Conservation (phyloP, 2,888 invertebrate species). For the Tachina grossa region DNA sequence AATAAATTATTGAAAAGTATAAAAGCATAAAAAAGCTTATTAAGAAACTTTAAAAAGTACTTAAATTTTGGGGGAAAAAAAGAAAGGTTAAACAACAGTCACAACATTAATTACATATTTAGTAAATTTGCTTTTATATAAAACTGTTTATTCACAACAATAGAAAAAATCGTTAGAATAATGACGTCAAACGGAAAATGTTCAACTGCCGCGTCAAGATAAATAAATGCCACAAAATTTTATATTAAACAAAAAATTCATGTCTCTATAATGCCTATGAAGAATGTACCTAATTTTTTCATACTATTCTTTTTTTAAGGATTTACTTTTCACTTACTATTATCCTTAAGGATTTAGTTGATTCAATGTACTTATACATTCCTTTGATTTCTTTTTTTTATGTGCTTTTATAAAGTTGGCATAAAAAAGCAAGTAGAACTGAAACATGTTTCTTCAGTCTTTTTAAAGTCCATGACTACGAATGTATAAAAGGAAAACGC, state of each 20-base stretch:
- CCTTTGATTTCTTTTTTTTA: constrained; percentile 26
- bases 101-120: no score
- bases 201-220: constrained; percentile 46
- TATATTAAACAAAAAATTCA: constrained; percentile 26
- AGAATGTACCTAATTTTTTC: constrained; percentile 50
- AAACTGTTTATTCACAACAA: constrained; percentile 29
- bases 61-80: no score
- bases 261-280: constrained; percentile 25
- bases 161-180: constrained; percentile 22
- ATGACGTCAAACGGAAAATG: constrained; percentile 57
- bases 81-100: no score
- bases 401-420: constrained; percentile 23
- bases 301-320: constrained; percentile 42
- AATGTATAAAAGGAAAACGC: background rate
- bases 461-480: constrained; percentile 24
- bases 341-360: constrained; percentile 68
- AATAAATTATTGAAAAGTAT: no score
- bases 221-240: background rate
- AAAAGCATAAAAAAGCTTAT: no score
- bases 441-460: constrained; percentile 39
- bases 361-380: constrained; percentile 52
- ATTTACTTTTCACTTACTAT: constrained; percentile 70
- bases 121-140: constrained; percentile 36
- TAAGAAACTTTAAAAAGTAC: no score
- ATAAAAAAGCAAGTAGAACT: constrained; percentile 14